Evolutionary conservation across 2,888 invertebrate genomes (phyloP), one percentile per base, ranked within the genome.

Genomic region (Sclerodermus sp.): DNA sequence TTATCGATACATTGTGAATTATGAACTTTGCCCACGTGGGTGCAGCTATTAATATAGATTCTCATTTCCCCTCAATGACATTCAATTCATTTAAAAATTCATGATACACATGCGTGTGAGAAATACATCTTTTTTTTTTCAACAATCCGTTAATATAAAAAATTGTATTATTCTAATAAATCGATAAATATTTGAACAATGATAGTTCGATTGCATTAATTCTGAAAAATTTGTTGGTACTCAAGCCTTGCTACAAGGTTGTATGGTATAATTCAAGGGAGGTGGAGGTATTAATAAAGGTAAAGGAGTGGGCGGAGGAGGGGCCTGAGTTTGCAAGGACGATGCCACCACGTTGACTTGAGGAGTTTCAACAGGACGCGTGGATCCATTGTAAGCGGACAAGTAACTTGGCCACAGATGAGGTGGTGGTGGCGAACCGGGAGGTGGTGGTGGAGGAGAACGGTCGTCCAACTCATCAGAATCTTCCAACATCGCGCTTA

Each of bases 401-500:
- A 78, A 63, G 50, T 77, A 78, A 48, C 67, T 74, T 10, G 83
- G 83, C 74, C 82, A 83, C 15, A 82, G 58, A 61, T 83, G 81
- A 0, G 82, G 81, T 0, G 79, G 78, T 1, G 84, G 84, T 1
- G 84, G 84, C 5, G 84, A 84, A 14, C 84, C 84, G 0, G 84
- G 83, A 0, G 84, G 84, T 1, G 85, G 85, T 1, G 84, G 83
- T 0, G 84, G 84, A 10, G 84, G 84, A 5, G 84, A 82, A 40
- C 82, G 75, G 60, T 80, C 80, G 55, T 84, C 83, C 42, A 81
- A 76, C 18, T 82, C 80, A 34, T 82, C 81, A 15, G 81, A 81
- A 44, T 81, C 81, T 17, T 82, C 80, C 48, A 77, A 70, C 66
- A 73, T 63, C 1, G 74, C 67, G 13, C 76, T 71, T 17, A 74